Percentiles rank a stretch among this genome's conserved stretches.
phyloP scores from a whole-genome alignment of 1,140 invertebrate species.

The Achatina immaculata region DNA sequence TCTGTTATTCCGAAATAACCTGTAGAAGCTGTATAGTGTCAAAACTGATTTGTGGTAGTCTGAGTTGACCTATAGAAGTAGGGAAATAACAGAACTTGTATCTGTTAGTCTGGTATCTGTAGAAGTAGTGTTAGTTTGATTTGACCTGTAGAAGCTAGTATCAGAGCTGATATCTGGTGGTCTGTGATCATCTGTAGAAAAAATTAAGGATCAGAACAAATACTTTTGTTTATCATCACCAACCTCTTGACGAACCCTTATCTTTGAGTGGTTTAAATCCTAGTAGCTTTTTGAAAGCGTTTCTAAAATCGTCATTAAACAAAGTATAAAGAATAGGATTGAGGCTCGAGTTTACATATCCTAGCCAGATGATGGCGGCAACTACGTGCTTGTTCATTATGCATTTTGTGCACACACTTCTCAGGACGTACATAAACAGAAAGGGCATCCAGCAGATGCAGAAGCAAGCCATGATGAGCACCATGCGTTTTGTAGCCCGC shows the following conservation, averaged over 20 bases:
- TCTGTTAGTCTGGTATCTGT: too few relatives aligned
- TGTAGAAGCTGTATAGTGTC: too few relatives aligned
- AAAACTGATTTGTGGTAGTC: too few relatives aligned
- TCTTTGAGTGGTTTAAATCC: background rate
- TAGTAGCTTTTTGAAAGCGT: slow-evolving; percentile 82
- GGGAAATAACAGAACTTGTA: too few relatives aligned
- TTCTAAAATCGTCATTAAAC: slow-evolving; percentile 97
- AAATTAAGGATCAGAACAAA: too few relatives aligned
- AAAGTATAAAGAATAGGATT: slow-evolving; percentile 98
- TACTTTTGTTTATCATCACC: too few relatives aligned
- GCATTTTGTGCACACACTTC: slow-evolving; percentile 63
- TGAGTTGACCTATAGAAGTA: too few relatives aligned
- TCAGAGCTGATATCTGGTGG: too few relatives aligned
- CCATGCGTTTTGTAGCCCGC: slow-evolving; percentile 94
- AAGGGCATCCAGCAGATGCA: slow-evolving; percentile 99
- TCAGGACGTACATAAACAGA: slow-evolving; percentile 82
- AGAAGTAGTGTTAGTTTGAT: too few relatives aligned
- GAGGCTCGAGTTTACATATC: slow-evolving; percentile 95
- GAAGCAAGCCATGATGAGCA: slow-evolving; percentile 98
- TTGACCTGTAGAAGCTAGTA: too few relatives aligned
- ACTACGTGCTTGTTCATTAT: slow-evolving; percentile 54
- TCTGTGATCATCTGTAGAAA: too few relatives aligned
- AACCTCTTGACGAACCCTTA: background rate
- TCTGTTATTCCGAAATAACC: too few relatives aligned
- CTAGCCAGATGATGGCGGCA: slow-evolving; percentile 83